Evolutionary conservation across 2,113 vertebrate genomes (phyloP), one percentile per base, ranked within the genome.

Genomic region (Aldabrachelys gigantea): DNA sequence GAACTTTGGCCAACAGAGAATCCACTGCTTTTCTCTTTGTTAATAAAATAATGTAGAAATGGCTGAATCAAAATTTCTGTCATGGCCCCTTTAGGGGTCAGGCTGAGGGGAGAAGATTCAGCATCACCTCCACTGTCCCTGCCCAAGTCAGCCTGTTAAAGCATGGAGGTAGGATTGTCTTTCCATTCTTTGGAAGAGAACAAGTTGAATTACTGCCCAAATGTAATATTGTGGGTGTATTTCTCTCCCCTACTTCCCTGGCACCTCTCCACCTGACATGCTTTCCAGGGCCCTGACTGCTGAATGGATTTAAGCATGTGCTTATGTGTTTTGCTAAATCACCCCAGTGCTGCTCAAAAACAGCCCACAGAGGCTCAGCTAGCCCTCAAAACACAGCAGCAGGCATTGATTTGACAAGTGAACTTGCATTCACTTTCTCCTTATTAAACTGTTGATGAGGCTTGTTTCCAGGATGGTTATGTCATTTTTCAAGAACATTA

Each of bases 341-440:
- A 89, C 35, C 86, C 25, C 82, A 89, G 62, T 19, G 49, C 56
- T 87, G 44, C 52, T 76, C 0, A 0, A 41, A 95, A 22, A 92
- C 7, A 93, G 96, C 54, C 24, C 59, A 84, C 8, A 27, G 9
- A 84, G 41, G n/a, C 59, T 82, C 82, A 3, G 13, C 59, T 47
- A 87, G 16, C 76, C 54, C 31, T 2, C 14, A 49, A 59, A 0
- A 5, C 88, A 56, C 94, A 91, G 82, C 59, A 94, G 41, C 31
- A 94, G 52, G 8, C 52, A 92, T 84, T 21, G 3, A 9, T 92
- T 90, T 94, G 88, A 94, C 56, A 88, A 82, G 54, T 2, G 41
- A 93, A 38, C 69, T 90, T 88, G 82, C 92, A 94, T 96, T 96
- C 90, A 89, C 84, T 94, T 88, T 69, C 90, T 91, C 69, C 84